Base-by-base conservation (phyloP, 2,888 invertebrate species). In the Thumatha senex region DNA sequence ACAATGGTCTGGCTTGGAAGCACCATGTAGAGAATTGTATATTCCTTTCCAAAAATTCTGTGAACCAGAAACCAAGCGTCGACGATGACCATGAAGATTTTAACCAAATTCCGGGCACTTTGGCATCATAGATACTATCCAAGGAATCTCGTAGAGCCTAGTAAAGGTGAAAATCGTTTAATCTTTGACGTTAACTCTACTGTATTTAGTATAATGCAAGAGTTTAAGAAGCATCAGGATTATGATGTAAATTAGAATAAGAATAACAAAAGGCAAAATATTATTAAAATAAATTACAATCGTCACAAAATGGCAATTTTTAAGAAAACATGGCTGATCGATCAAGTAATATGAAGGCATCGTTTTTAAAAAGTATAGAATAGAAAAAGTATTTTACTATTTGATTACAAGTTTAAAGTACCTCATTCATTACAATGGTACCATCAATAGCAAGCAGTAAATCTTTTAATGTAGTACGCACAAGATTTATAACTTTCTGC, bases 401-500 rank as follows among this genome's bases (percentile, higher is more conserved):
- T 31, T 31, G 31, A 31, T 10, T 11, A 5, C 2, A 31, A 31
- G n/a, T 31, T 8, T 8, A 10, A 30, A 29, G 72, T 83, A 95
- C 96, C 92, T 97, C 97, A 77, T 96, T 97, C 97, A 97, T 97
- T 60, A 97, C 97, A 65, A 97, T 96, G 7, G 96, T 96, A 40
- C 98, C 98, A 71, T 97, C 97, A 63, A 98, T 96, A 39, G 97
- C 97, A 34, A 97, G 89, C 18, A 96, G 86, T 15, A 98, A 92
- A 80, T 98, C 97, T 62, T 91, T 94, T 9, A 98, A 86, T 0
- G 96, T 97, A 0, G 74, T 72, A 55, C 95, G 84, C 0, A 97
- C 96, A 36, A 90, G 66, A 0, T 40, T 39, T 51, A 95, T 94
- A 8, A 97, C 95, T 78, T 92, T 93, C 80, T 97, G 96, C 95